These are phyloP conservation scores for Acleris laterana DNA, from an alignment of 2,888 invertebrate genomes.

Conservation along the genomic window DNA sequence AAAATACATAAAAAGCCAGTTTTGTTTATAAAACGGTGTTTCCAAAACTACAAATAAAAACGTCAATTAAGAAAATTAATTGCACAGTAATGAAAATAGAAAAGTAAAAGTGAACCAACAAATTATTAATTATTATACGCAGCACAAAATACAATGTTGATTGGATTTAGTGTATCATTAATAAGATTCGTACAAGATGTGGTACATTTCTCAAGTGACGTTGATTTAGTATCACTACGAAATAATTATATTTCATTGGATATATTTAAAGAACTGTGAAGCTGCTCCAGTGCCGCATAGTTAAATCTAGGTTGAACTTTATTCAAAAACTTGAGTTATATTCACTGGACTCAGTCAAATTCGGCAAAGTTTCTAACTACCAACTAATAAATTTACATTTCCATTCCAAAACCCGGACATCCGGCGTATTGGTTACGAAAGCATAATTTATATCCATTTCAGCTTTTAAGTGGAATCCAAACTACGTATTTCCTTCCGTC, in stretches of 20 bases:
- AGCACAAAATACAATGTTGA: slow-evolving; percentile 30
- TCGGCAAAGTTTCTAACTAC: slow-evolving; percentile 2
- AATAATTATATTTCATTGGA: slow-evolving; percentile 33
- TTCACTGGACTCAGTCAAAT: slow-evolving; percentile 1
- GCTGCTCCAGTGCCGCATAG: slow-evolving; percentile 5
- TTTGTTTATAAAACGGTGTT: too few relatives aligned
- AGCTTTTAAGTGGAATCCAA: background rate
- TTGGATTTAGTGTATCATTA: slow-evolving; percentile 30
- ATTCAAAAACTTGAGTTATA: slow-evolving; percentile 4
- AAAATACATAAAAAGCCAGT: too few relatives aligned
- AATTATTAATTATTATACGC: background rate
- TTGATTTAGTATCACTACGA: slow-evolving; percentile 31
- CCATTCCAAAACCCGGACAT: background rate
- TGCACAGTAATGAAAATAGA: background rate
- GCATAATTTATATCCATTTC: background rate
- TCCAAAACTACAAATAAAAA: too few relatives aligned
- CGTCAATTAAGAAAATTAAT: background rate
- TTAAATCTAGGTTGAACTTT: slow-evolving; percentile 16
- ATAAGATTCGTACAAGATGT: slow-evolving; percentile 34
- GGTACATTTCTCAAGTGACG: slow-evolving; percentile 31
- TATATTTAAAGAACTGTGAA: slow-evolving; percentile 29
- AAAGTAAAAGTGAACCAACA: background rate
- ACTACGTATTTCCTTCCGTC: slow-evolving; percentile 20
- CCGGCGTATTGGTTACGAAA: background rate
- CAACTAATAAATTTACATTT: slow-evolving; percentile 6